Evolutionary conservation across 2,113 vertebrate genomes (phyloP).

Genomic region (Hippocampus barbouri): DNA sequence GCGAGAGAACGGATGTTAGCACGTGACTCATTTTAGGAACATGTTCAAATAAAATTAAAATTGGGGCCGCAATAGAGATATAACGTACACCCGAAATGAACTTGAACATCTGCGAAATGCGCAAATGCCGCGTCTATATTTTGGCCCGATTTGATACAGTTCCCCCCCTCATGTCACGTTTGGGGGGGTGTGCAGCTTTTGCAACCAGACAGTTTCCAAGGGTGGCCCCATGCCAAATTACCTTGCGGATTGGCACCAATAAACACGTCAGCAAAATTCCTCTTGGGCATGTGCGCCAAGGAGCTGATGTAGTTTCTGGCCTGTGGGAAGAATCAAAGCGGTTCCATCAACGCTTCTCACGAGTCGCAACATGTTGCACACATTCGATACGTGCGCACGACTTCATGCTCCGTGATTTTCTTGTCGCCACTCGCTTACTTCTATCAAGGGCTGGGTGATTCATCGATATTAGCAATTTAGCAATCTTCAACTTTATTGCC

Average conservation of each 20-base stretch:
- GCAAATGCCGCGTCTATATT: too few relatives aligned
- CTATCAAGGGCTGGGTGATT: constrained; percentile 31
- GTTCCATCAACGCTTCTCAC: constrained; percentile 11
- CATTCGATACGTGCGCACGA: constrained; percentile 6
- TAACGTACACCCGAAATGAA: not conserved
- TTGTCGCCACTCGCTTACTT: constrained; percentile 81
- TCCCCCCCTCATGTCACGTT: not conserved
- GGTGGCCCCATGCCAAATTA: constrained; percentile 58
- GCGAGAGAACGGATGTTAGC: not conserved
- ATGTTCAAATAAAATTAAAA: not conserved
- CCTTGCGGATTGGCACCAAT: constrained; percentile 94
- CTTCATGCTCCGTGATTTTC: not conserved
- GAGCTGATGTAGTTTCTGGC: constrained; percentile 97
- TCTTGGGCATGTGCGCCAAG: constrained; percentile 91
- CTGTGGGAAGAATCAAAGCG: constrained; percentile 66
- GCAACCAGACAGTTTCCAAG: not conserved
- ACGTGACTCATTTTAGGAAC: not conserved
- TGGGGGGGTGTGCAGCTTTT: not conserved
- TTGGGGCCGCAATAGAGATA: not conserved
- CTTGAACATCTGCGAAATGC: not conserved
- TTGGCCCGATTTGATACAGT: too few relatives aligned
- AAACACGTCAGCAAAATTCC: constrained; percentile 96
- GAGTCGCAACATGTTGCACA: constrained; percentile 9
- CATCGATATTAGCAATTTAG: not conserved
- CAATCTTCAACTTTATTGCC: not conserved